Conservation (phyloP, 2,888 invertebrate species). For the Drosophila testacea region DNA sequence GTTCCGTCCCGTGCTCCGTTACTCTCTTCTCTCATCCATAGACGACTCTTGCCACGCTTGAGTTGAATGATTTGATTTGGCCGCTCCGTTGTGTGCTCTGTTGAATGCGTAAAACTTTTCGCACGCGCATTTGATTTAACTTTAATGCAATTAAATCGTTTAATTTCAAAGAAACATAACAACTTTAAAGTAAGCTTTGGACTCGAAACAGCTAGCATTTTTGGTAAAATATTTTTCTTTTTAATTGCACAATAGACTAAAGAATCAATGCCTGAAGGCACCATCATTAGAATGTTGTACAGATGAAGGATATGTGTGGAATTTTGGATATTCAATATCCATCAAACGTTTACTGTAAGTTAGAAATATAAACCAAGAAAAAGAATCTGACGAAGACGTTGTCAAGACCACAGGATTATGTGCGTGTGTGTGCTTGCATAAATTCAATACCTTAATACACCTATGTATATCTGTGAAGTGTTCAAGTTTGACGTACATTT, state of each 20-base stretch:
- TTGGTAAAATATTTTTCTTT: slow-evolving; percentile 27
- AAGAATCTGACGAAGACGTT: not conserved
- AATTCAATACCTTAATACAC: slow-evolving; percentile 24
- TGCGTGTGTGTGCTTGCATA: slow-evolving; percentile 9
- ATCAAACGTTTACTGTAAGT: not conserved
- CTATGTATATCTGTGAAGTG: slow-evolving; percentile 13
- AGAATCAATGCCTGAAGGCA: not conserved
- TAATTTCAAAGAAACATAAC: slow-evolving; percentile 74
- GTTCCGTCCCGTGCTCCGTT: not conserved
- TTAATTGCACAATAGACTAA: slow-evolving; percentile 1
- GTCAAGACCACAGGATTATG: slow-evolving; percentile 5
- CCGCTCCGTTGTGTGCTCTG: slow-evolving; percentile 48
- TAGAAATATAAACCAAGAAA: not conserved
- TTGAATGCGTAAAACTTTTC: slow-evolving; percentile 76
- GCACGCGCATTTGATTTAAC: slow-evolving; percentile 73
- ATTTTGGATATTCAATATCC: slow-evolving; percentile 22
- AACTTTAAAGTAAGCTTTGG: slow-evolving; percentile 26
- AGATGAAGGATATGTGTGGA: slow-evolving; percentile 1
- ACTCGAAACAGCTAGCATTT: slow-evolving; percentile 6
- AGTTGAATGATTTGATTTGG: slow-evolving; percentile 74
- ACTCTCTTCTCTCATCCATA: not conserved
- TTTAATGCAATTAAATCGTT: slow-evolving; percentile 79
- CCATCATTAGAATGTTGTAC: slow-evolving; percentile 10
- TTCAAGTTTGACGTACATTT: slow-evolving; percentile 47
- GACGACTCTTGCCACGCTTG: slow-evolving; percentile 55